Evolutionary conservation across 2,797 vertebrate species (phyloP).

Genomic region (Pseudochaenichthys georgianus): DNA sequence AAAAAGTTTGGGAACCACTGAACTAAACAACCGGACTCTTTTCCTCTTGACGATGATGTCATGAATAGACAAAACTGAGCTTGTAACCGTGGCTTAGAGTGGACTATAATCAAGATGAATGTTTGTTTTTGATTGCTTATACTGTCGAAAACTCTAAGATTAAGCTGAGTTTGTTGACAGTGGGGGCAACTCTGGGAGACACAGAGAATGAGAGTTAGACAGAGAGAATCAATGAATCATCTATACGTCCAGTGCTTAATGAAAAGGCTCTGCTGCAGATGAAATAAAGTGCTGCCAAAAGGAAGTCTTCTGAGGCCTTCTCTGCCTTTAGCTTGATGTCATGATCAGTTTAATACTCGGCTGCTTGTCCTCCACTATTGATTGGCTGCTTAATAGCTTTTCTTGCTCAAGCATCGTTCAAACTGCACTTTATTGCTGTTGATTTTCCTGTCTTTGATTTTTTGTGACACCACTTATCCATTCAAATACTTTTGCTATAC

Average conservation of each 20-base stretch:
- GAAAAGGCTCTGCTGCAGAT: slow-evolving; percentile 70
- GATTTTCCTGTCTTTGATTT: slow-evolving; percentile 42
- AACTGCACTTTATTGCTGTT: slow-evolving; percentile 62
- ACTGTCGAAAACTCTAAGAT: slow-evolving; percentile 57
- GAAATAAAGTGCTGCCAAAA: slow-evolving; percentile 71
- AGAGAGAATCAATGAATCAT: slow-evolving; percentile 77
- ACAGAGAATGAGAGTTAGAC: slow-evolving; percentile 34
- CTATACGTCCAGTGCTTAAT: slow-evolving; percentile 79
- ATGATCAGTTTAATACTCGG: slow-evolving; percentile 73
- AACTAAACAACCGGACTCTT: too few relatives aligned
- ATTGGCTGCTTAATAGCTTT: slow-evolving; percentile 70
- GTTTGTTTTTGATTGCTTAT: slow-evolving; percentile 71
- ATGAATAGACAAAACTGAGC: slow-evolving; percentile 68
- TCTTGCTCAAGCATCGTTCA: slow-evolving; percentile 60
- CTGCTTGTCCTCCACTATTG: slow-evolving; percentile 72
- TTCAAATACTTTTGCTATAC: slow-evolving; percentile 11
- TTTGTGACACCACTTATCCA: slow-evolving; percentile 45
- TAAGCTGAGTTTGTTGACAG: slow-evolving; percentile 50
- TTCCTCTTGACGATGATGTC: slow-evolving; percentile 53
- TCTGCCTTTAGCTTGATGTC: slow-evolving; percentile 72
- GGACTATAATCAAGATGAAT: slow-evolving; percentile 81
- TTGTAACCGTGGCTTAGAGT: slow-evolving; percentile 67
- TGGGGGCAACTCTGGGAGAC: slow-evolving; percentile 32
- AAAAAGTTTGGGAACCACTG: too few relatives aligned
- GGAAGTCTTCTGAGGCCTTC: slow-evolving; percentile 62